phyloP scores from a whole-genome alignment of 2,113 vertebrate genomes.

The Lepidothrix coronata region DNA sequence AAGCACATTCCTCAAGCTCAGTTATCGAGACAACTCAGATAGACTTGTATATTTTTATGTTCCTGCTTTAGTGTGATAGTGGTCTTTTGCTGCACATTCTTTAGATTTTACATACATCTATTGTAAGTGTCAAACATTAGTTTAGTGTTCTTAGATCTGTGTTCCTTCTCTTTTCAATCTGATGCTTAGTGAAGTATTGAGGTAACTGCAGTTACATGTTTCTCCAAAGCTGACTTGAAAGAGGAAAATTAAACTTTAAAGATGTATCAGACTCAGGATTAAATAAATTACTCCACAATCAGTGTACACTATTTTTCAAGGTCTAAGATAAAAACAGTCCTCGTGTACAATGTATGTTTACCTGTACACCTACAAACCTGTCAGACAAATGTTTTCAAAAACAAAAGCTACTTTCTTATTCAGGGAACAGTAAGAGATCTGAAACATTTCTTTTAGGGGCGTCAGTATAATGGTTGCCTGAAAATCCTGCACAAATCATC shows the following conservation, averaged over 20 bases:
- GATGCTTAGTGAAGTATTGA: background rate
- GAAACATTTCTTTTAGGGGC: background rate
- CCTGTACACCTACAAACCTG: background rate
- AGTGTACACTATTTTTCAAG: background rate
- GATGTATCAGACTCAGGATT: background rate
- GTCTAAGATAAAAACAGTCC: background rate
- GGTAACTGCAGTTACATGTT: background rate
- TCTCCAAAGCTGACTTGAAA: background rate
- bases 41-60: slow-evolving; percentile 24
- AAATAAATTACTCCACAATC: background rate
- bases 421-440: background rate
- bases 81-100: slow-evolving; percentile 10
- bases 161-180: background rate
- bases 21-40: slow-evolving; percentile 24
- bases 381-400: background rate
- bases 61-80: slow-evolving; percentile 1
- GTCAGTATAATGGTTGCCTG: background rate
- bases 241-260: background rate
- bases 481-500: background rate
- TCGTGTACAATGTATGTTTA: background rate
- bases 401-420: background rate
- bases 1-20: slow-evolving; percentile 11
- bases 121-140: background rate
- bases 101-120: slow-evolving; percentile 25
- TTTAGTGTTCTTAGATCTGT: background rate